Evolutionary conservation across 2,888 invertebrate species (phyloP).

Genomic region (Physocephala rufipes): DNA sequence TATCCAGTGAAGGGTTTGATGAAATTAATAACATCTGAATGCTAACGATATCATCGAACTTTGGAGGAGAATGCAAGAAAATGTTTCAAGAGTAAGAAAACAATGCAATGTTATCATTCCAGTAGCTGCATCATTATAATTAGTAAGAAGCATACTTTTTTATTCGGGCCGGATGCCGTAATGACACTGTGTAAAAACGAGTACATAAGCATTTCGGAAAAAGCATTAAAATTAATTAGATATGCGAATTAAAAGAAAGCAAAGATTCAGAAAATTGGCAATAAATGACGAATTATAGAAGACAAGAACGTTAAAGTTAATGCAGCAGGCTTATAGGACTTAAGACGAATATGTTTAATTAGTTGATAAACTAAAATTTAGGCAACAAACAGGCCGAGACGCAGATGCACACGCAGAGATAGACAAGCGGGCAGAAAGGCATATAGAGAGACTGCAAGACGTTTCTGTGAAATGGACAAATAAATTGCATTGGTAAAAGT

Average conservation of each 20-base stretch:
- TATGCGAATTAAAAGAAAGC: not conserved
- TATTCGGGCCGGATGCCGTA: too few species aligned
- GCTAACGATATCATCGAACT: not conserved
- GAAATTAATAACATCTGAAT: not conserved
- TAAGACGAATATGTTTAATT: constrained; percentile 49
- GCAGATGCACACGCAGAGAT: too few species aligned
- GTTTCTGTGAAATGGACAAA: not conserved
- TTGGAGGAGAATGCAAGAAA: too few species aligned
- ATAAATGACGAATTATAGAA: constrained; percentile 27
- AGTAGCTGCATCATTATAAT: too few species aligned
- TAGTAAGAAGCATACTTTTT: too few species aligned
- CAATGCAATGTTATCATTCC: too few species aligned
- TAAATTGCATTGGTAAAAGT: not conserved
- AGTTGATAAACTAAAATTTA: constrained; percentile 46
- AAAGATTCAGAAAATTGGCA: constrained; percentile 10
- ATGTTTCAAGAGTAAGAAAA: too few species aligned
- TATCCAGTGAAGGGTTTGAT: not conserved
- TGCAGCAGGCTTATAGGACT: constrained; percentile 13
- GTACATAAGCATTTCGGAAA: too few species aligned
- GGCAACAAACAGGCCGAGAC: constrained; percentile 16
- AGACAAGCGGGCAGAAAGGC: too few species aligned
- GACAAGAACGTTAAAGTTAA: constrained; percentile 22
- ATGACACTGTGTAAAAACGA: too few species aligned
- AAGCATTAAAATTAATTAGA: not conserved
- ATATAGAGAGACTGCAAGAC: too few species aligned